Evolutionary conservation across 2,797 vertebrate species (phyloP).

Genomic region (Ataeniobius toweri): DNA sequence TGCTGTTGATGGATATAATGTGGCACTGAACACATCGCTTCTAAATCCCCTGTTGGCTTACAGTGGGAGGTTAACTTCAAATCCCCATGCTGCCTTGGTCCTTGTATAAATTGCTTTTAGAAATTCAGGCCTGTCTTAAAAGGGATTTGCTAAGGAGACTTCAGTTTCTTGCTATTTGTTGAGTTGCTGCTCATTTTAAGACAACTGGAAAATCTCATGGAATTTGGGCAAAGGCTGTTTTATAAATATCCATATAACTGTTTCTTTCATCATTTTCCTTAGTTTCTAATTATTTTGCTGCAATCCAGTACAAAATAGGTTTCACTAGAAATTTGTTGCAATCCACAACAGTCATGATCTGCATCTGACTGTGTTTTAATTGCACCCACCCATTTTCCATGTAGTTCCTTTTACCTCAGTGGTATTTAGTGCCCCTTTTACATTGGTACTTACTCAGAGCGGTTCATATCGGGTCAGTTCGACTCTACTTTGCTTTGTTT

Average conservation of each 20-base stretch:
- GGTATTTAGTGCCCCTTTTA: too few relatives aligned
- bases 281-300: not conserved
- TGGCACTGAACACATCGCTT: not conserved
- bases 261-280: not conserved
- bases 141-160: too few relatives aligned
- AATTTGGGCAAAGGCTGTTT: not conserved
- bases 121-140: not conserved
- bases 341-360: not conserved
- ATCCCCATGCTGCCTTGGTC: not conserved
- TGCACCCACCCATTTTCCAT: too few relatives aligned
- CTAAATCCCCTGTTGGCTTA: not conserved
- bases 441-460: too few relatives aligned
- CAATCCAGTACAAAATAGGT: not conserved
- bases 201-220: not conserved
- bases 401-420: too few relatives aligned
- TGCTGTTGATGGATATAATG: not conserved
- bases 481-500: too few relatives aligned
- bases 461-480: too few relatives aligned
- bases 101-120: not conserved
- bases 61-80: not conserved
- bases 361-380: too few relatives aligned
- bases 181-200: not conserved
- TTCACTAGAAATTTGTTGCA: not conserved
- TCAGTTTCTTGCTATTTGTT: not conserved
- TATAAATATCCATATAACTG: not conserved